Conservation (phyloP, 2,797 vertebrate genomes). For the Coregonus sp. region DNA sequence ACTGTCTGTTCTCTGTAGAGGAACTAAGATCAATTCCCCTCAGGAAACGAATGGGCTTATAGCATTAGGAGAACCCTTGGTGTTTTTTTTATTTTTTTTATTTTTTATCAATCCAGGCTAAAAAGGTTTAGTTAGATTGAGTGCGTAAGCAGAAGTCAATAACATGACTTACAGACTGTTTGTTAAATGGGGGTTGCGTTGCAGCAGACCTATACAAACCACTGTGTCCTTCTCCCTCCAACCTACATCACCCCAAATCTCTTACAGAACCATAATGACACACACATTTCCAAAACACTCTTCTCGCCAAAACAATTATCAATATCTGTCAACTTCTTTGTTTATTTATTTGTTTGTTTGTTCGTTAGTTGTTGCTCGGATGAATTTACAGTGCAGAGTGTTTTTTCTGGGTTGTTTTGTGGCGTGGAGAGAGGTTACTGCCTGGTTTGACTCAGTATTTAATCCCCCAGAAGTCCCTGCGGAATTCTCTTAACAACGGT, state of each 20-base stretch:
- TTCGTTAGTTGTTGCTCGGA: constrained; percentile 51
- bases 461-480: constrained; percentile 58
- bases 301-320: constrained; percentile 54
- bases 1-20: constrained; percentile 59
- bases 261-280: constrained; percentile 53
- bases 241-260: constrained; percentile 41
- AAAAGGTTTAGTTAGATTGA: constrained; percentile 67
- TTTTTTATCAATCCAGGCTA: constrained; percentile 64
- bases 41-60: constrained; percentile 60
- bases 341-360: constrained; percentile 67
- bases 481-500: constrained; percentile 69
- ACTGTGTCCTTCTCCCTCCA: constrained; percentile 37
- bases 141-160: constrained; percentile 58
- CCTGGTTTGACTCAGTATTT: constrained; percentile 64
- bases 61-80: constrained; percentile 58
- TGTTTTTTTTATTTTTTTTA: constrained; percentile 9
- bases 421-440: constrained; percentile 50
- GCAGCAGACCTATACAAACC: constrained; percentile 57
- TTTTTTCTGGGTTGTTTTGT: constrained; percentile 57
- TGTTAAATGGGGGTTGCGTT: constrained; percentile 52
- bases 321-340: constrained; percentile 59
- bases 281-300: constrained; percentile 50
- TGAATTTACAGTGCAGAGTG: constrained; percentile 42
- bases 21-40: constrained; percentile 61
- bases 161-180: constrained; percentile 56